Evolutionary conservation across 2,888 invertebrate species (phyloP).

Genomic region (Pollenia amentaria): DNA sequence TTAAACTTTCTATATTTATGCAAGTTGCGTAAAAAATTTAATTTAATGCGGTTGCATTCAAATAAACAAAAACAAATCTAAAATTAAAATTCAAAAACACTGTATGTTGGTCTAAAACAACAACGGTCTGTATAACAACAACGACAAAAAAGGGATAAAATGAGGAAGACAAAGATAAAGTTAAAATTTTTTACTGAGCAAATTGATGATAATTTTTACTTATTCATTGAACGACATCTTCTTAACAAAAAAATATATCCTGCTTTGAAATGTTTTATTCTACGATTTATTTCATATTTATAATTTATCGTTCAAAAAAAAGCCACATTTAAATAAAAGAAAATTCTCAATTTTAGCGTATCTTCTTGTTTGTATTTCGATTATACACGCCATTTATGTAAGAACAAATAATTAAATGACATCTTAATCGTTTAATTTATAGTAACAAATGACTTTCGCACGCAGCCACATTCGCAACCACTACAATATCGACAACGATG

Average conservation of each 20-base stretch:
- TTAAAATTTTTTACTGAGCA: too few relatives aligned
- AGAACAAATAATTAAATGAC: conserved; percentile 45
- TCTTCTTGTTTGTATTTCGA: neutral
- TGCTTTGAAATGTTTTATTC: neutral
- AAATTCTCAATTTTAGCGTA: conserved; percentile 20
- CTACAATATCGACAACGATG: conserved; percentile 5
- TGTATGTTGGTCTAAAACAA: too few relatives aligned
- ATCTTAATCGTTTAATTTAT: conserved; percentile 68
- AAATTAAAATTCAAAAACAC: too few relatives aligned
- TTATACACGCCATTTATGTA: conserved; percentile 25
- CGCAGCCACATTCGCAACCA: conserved; percentile 39
- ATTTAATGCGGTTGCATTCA: conserved; percentile 26
- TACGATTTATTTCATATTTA: neutral
- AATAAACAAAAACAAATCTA: neutral
- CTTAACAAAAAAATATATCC: neutral
- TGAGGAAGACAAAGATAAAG: too few relatives aligned
- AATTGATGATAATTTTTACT: neutral
- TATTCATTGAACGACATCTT: neutral
- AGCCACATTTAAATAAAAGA: conserved; percentile 35
- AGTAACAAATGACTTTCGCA: conserved; percentile 60
- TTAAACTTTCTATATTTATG: conserved; percentile 15
- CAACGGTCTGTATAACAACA: too few relatives aligned
- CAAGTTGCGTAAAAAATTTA: conserved; percentile 17
- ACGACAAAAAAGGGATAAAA: too few relatives aligned
- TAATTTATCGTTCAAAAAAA: conserved; percentile 33